Conservation (phyloP, 2,797 vertebrate species). For the Cynodonichthys magdalenae region DNA sequence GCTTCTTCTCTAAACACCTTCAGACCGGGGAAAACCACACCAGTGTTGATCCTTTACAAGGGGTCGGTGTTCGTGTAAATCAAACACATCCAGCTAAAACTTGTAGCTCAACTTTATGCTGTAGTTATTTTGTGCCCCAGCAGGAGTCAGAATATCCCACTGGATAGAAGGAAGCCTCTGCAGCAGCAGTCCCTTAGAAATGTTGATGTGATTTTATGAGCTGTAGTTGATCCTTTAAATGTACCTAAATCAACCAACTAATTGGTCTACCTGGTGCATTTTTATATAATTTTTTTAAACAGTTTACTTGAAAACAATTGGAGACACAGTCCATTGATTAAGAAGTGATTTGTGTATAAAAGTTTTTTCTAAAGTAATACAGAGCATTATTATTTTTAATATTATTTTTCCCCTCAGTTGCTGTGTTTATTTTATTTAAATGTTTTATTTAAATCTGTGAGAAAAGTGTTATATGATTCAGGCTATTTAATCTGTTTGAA, state of each 20-base stretch:
- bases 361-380: no score
- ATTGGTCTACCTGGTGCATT: neutral
- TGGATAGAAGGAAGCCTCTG: conserved; percentile 1
- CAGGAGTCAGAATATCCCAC: conserved; percentile 62
- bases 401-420: no score
- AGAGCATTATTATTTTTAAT: no score
- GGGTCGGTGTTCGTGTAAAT: conserved; percentile 77
- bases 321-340: no score
- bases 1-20: conserved; percentile 97
- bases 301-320: no score
- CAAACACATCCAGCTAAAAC: neutral
- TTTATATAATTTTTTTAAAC: neutral
- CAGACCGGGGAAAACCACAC: conserved; percentile 94
- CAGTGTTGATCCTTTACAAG: conserved; percentile 91
- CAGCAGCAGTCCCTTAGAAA: neutral
- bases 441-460: conserved; percentile 13
- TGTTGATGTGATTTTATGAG: neutral
- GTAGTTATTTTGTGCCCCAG: conserved; percentile 57
- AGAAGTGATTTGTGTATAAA: no score
- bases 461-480: conserved; percentile 22
- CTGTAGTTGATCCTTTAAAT: neutral
- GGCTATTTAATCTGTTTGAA: conserved; percentile 17
- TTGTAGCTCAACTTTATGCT: conserved; percentile 12
- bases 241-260: neutral
- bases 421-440: neutral